A percentile compares a stretch with the other conserved stretches of the same genome.
These are phyloP conservation scores for Bufo bufo DNA, from an alignment of 2,113 vertebrate genomes.

Conservation along the genomic window DNA sequence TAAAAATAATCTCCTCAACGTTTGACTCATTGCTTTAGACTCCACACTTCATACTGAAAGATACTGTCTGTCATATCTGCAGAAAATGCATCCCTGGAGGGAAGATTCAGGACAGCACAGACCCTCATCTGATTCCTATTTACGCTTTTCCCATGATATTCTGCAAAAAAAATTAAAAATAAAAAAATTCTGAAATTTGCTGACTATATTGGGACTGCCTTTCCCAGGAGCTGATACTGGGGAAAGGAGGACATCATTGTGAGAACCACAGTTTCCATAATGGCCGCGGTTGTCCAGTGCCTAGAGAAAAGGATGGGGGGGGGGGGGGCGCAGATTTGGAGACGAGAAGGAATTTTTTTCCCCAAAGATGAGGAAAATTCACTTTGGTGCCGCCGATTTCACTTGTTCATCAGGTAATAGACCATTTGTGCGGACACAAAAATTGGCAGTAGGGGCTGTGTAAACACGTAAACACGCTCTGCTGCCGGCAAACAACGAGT, in stretches of 20 bases:
- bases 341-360: no score
- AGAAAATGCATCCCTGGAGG: background rate
- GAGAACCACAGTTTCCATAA: no score
- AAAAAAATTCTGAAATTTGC: background rate
- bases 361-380: no score
- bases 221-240: background rate
- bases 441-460: no score
- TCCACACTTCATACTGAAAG: background rate
- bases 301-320: no score
- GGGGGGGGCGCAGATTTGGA: no score
- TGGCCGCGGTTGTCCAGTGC: no score
- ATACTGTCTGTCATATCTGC: background rate
- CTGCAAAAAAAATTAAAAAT: background rate
- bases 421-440: no score
- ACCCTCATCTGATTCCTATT: background rate
- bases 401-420: no score
- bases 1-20: conserved; percentile 9
- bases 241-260: background rate
- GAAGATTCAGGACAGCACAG: background rate
- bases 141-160: background rate
- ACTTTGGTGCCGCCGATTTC: no score
- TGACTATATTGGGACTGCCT: background rate
- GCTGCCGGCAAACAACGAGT: no score
- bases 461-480: no score
- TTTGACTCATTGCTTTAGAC: background rate